Percentiles rank a stretch among this genome's conserved stretches.
phyloP scores from a whole-genome alignment of 1,140 invertebrate species.

The Drosophila ohnishii region DNA sequence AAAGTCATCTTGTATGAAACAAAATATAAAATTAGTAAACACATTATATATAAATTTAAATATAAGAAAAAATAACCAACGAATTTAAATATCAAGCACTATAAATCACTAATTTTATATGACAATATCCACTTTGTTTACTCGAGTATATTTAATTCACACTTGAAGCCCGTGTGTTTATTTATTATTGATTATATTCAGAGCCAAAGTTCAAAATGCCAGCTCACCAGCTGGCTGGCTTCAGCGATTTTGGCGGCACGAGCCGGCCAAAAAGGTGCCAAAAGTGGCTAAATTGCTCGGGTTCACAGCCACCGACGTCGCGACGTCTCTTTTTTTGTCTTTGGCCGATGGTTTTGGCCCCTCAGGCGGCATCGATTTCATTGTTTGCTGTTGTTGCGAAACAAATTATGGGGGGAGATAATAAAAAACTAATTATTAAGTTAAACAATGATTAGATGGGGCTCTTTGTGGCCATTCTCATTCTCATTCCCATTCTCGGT shows the following conservation, averaged over 20 bases:
- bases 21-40: not conserved
- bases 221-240: slow-evolving; percentile 35
- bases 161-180: not conserved
- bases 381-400: slow-evolving; percentile 47
- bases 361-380: slow-evolving; percentile 50
- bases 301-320: slow-evolving; percentile 41
- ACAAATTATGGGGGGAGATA: slow-evolving; percentile 45
- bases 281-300: slow-evolving; percentile 60
- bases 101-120: not conserved
- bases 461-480: slow-evolving; percentile 35
- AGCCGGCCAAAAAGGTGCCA: slow-evolving; percentile 66
- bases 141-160: not conserved
- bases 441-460: slow-evolving; percentile 76
- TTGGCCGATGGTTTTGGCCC: slow-evolving; percentile 49
- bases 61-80: not conserved
- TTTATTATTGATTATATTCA: slow-evolving; percentile 19
- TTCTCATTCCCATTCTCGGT: slow-evolving; percentile 25
- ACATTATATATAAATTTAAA: not conserved
- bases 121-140: not conserved
- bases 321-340: slow-evolving; percentile 24
- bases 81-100: not conserved
- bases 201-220: slow-evolving; percentile 55
- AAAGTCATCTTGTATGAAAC: no score
- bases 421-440: slow-evolving; percentile 77
- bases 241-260: slow-evolving; percentile 43